These are phyloP conservation scores for Apamea epomidion DNA, from an alignment of 2,888 invertebrate genomes.

Conservation along the genomic window DNA sequence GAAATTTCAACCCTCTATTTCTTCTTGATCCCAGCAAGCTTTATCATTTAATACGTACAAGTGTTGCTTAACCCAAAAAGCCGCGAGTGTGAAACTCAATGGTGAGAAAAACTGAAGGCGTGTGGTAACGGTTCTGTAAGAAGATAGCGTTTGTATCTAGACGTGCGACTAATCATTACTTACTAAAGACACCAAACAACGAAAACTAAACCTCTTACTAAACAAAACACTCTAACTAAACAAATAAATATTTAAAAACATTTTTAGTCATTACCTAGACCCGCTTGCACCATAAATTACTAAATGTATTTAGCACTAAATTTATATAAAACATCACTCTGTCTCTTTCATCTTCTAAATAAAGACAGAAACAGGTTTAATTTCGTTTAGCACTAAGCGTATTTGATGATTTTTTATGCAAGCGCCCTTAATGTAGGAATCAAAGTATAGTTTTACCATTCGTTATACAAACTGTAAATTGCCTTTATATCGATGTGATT, in stretches of 20 bases:
- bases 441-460: background rate
- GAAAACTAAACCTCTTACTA: no score
- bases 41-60: slow-evolving; percentile 50
- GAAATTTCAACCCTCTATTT: background rate
- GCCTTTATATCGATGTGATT: slow-evolving; percentile 1
- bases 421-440: background rate
- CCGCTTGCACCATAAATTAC: background rate
- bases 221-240: no score
- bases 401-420: background rate
- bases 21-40: slow-evolving; percentile 22
- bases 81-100: slow-evolving; percentile 65
- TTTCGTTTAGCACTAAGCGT: background rate
- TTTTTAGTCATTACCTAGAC: background rate
- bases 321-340: no score
- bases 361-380: background rate
- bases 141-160: slow-evolving; percentile 54
- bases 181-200: background rate
- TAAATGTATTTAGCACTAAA: background rate
- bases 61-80: slow-evolving; percentile 55
- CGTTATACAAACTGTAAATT: background rate
- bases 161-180: slow-evolving; percentile 39
- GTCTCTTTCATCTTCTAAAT: background rate
- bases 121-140: slow-evolving; percentile 56
- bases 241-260: background rate
- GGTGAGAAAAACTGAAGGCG: slow-evolving; percentile 63